A percentile compares a stretch with the other conserved stretches of the same genome.
Evolutionary conservation across 2,888 invertebrate genomes (phyloP).

Genomic region (Pandemis heparana): DNA sequence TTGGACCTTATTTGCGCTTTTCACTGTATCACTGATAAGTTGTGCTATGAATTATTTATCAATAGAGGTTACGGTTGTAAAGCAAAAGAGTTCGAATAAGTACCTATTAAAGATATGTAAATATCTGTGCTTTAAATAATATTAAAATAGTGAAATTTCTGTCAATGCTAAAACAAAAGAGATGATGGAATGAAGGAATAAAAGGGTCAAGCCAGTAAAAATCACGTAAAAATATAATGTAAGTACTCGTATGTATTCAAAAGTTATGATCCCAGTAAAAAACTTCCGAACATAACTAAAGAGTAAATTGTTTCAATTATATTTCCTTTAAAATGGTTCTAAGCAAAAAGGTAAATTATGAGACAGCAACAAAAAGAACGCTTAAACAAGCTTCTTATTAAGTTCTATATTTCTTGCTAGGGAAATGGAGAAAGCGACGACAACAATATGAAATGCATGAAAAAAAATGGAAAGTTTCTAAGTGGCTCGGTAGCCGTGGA

Average conservation of each 20-base stretch:
- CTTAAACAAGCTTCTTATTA: conserved; percentile 51
- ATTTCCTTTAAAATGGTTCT: conserved; percentile 6
- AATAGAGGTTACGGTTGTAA: too few relatives aligned
- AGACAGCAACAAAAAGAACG: conserved; percentile 44
- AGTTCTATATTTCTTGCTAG: conserved; percentile 52
- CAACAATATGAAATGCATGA: conserved; percentile 56
- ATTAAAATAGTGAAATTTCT: background rate
- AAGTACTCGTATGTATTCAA: too few relatives aligned
- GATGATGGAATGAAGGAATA: background rate
- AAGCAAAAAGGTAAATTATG: conserved; percentile 17
- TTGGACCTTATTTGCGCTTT: too few relatives aligned
- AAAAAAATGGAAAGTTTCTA: conserved; percentile 61
- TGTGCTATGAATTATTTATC: too few relatives aligned
- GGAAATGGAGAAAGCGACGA: conserved; percentile 51
- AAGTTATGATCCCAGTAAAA: background rate
- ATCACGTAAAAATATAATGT: too few relatives aligned
- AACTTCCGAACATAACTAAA: background rate
- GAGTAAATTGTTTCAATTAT: conserved; percentile 10
- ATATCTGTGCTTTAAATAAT: background rate
- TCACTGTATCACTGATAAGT: too few relatives aligned
- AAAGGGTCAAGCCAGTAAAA: too few relatives aligned
- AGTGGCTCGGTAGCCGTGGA: conserved; percentile 56
- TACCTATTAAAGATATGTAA: background rate
- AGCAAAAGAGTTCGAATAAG: too few relatives aligned
- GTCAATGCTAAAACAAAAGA: background rate